Evolutionary conservation across 2,113 vertebrate genomes (phyloP), one percentile per base, ranked within the genome.

Genomic region (Ictidomys tridecemlineatus): DNA sequence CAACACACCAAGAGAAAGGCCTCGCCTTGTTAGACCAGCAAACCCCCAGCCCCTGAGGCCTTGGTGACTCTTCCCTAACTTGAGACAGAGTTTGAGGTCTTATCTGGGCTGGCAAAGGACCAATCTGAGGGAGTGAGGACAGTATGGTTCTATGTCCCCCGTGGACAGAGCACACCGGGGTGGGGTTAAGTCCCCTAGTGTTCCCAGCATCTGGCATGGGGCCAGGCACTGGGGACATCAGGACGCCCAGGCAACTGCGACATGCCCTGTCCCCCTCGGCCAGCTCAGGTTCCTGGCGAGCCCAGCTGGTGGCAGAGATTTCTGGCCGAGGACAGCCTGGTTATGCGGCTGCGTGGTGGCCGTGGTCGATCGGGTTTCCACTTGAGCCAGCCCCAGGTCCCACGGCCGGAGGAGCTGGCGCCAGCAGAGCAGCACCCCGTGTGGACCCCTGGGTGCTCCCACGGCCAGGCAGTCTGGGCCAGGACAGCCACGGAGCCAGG

Each of bases 381-480:
- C 42, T n/a, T 85, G 93, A 88, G 82, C 2, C 7, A 37, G 80
- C 37, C 89, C 67, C 45, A 28, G 51, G 86, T 56, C 73, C 70
- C 12, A 1, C 0, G 63, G 61, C 67, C 26, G 1, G 61, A 67
- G 74, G 32, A 93, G 78, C 32, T 6, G 0, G 48, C 0, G 1
- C 24, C 45, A 20, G 74, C 30, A 8, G 26, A 76, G 70, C 18
- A 45, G 70, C 10, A 74, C 34, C 65, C 61, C 30, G 26, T 0
- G 8, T 18, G 78, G 73, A 22, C 45, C 56, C 51, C 32, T 0
- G 4, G 2, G 11, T 56, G 53, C 1, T 0, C 26, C 85, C 13
- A 4, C 0, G 0, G 5, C 18, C 26, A 4, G 70, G 58, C 8
- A 24, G 53, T 34, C 11, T 3, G 12, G 34, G 28, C 0, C 2